phyloP scores from a whole-genome alignment of 2,888 invertebrate genomes.

The Torymus auratus region DNA sequence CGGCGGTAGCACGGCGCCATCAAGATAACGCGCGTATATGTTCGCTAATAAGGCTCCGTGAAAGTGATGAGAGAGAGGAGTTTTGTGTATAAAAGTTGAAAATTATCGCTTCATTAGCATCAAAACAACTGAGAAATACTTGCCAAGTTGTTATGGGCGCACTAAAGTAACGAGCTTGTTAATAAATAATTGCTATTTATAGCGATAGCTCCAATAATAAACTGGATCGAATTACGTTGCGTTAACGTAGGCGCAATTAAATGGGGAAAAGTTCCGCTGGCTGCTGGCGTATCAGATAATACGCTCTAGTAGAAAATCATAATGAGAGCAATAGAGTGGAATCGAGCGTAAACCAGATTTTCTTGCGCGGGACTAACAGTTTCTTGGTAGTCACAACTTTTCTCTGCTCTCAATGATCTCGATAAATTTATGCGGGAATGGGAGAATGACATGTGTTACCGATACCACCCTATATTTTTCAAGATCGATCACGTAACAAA shows the following conservation, averaged over 20 bases:
- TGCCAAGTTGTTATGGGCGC: neutral
- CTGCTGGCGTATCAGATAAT: conserved; percentile 36
- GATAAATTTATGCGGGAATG: conserved; percentile 8
- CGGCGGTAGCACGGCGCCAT: neutral
- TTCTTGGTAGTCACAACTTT: neutral
- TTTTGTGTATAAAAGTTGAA: conserved; percentile 8
- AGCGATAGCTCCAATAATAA: conserved; percentile 42
- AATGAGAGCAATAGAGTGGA: conserved; percentile 39
- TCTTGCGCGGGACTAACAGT: conserved; percentile 18
- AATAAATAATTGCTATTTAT: conserved; percentile 45
- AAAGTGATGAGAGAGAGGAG: neutral
- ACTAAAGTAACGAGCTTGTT: conserved; percentile 12
- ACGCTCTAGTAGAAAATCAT: conserved; percentile 31
- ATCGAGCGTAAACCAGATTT: conserved; percentile 40
- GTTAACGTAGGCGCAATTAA: conserved; percentile 17
- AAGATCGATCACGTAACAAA: too few species aligned
- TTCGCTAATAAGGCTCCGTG: neutral
- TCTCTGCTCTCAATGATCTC: neutral
- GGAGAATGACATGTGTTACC: too few species aligned
- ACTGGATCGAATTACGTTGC: conserved; percentile 23
- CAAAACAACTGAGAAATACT: neutral
- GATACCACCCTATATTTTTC: too few species aligned
- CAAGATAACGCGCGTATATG: neutral
- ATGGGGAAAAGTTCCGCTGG: conserved; percentile 10
- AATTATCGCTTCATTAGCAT: conserved; percentile 46